A percentile compares a stretch with the other conserved stretches of the same genome.
Conservation (phyloP, 2,113 vertebrate species). For the Prochilodus magdalenae region DNA sequence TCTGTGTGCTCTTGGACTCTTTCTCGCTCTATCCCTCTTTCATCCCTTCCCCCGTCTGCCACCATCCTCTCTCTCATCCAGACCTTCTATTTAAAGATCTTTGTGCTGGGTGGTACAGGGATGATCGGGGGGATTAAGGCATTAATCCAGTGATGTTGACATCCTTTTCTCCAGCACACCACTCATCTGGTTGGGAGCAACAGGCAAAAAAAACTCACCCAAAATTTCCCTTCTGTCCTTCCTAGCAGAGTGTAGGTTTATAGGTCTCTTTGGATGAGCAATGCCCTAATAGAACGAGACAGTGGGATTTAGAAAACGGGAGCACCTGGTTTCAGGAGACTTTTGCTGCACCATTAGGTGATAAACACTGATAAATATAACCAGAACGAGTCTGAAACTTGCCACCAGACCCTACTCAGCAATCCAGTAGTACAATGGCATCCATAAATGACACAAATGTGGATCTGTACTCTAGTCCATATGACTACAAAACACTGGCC, state of each 20-base stretch:
- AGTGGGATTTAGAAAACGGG: not conserved
- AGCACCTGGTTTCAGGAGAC: not conserved
- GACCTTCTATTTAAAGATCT: conserved; percentile 73
- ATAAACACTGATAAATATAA: not conserved
- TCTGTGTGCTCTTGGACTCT: conserved; percentile 26
- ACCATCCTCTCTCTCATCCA: conserved; percentile 63
- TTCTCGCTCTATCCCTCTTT: conserved; percentile 17
- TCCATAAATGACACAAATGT: no score
- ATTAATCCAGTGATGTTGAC: conserved; percentile 73
- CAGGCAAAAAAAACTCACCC: not conserved
- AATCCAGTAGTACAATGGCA: no score
- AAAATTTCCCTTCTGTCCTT: not conserved
- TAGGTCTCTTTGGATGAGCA: not conserved
- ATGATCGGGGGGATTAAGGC: conserved; percentile 78
- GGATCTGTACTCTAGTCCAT: no score
- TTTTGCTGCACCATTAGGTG: not conserved
- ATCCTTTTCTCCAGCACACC: conserved; percentile 60
- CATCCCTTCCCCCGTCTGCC: conserved; percentile 35
- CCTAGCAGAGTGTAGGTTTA: not conserved
- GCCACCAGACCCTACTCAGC: no score
- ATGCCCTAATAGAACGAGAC: not conserved
- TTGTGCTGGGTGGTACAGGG: conserved; percentile 63
- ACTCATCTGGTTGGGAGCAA: conserved; percentile 45
- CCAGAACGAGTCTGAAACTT: no score
- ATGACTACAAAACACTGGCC: no score